Evolutionary conservation across 2,888 invertebrate genomes (phyloP).

Genomic region (Ellobium chinense): DNA sequence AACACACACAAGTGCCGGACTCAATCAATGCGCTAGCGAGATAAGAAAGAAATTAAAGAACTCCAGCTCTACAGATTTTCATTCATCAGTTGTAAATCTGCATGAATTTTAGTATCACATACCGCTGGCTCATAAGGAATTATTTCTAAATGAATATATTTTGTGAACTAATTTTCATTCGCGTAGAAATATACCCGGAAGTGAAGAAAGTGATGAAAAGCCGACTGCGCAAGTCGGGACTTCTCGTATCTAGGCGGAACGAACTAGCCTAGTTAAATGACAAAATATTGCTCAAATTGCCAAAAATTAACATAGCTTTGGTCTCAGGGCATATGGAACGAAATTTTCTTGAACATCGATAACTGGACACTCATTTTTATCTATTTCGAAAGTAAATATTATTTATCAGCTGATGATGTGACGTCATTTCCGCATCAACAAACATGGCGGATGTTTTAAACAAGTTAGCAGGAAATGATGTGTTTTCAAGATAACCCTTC

Average conservation of each 20-base stretch:
- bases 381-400: slow-evolving; percentile 27
- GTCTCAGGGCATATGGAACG: too few relatives aligned
- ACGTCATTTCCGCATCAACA: slow-evolving; percentile 63
- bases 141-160: neutral
- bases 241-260: slow-evolving; percentile 65
- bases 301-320: too few relatives aligned
- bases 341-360: too few relatives aligned
- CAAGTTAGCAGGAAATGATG: neutral
- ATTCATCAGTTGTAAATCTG: too few relatives aligned
- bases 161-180: slow-evolving; percentile 47
- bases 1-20: slow-evolving; percentile 33
- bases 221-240: slow-evolving; percentile 68
- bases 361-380: too few relatives aligned
- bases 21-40: slow-evolving; percentile 30
- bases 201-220: slow-evolving; percentile 51
- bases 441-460: slow-evolving; percentile 72
- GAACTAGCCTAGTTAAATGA: too few relatives aligned
- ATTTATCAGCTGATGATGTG: slow-evolving; percentile 55
- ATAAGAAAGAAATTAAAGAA: too few relatives aligned
- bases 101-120: too few relatives aligned
- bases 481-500: neutral
- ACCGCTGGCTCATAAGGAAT: neutral
- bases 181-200: slow-evolving; percentile 60
- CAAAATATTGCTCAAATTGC: too few relatives aligned
- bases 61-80: too few relatives aligned